phyloP scores from a whole-genome alignment of 1,140 invertebrate species.

The Saccostrea glomerata region DNA sequence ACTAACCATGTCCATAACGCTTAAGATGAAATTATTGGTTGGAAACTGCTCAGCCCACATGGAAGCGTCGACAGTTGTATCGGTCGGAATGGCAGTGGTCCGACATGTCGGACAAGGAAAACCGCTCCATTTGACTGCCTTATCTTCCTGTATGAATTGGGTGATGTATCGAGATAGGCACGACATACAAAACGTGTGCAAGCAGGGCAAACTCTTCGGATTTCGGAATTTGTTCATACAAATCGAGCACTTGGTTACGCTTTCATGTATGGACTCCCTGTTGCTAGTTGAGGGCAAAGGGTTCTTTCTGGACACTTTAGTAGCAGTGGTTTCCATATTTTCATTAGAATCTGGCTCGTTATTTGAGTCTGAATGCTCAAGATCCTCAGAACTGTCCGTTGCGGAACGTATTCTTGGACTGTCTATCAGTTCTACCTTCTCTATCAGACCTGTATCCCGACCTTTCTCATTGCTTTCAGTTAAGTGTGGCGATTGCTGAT shows the following conservation, averaged over 20 bases:
- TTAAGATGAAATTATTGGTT: slow-evolving; percentile 49
- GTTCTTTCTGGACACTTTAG: not conserved
- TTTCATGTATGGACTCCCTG: not conserved
- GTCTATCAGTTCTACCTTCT: not conserved
- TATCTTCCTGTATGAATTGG: slow-evolving; percentile 11
- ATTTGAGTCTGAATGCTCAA: not conserved
- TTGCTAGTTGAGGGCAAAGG: not conserved
- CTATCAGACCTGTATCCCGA: not conserved
- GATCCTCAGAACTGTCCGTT: not conserved
- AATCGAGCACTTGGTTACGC: slow-evolving; percentile 61
- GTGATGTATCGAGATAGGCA: slow-evolving; percentile 87
- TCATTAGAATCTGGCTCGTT: not conserved
- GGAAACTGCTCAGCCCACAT: slow-evolving; percentile 54
- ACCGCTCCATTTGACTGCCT: slow-evolving; percentile 10
- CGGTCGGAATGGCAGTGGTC: slow-evolving; percentile 34
- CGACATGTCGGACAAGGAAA: slow-evolving; percentile 53
- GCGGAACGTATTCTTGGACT: not conserved
- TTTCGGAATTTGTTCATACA: slow-evolving; percentile 85
- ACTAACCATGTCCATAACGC: slow-evolving; percentile 40
- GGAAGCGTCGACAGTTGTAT: slow-evolving; percentile 26
- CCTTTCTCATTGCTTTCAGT: not conserved
- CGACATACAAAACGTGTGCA: slow-evolving; percentile 93
- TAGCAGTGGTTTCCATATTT: not conserved
- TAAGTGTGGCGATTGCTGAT: not conserved
- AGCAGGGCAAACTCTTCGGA: slow-evolving; percentile 90